Evolutionary conservation across 2,113 vertebrate species (phyloP).

Genomic region (Nestor notabilis): DNA sequence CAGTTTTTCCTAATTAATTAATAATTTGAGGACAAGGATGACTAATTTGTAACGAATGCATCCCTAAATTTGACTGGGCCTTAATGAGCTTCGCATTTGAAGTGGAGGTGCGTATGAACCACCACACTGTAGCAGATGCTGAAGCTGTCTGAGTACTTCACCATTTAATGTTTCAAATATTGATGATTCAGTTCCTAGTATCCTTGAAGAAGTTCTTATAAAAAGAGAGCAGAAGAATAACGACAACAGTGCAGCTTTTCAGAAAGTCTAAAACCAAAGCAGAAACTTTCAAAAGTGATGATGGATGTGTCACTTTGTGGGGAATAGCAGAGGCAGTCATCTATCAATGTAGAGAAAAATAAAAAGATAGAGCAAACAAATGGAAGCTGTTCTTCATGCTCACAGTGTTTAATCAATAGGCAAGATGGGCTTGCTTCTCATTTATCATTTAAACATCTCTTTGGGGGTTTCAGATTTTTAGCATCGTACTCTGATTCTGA

Average conservation of each 20-base stretch:
- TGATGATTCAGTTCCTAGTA: not conserved
- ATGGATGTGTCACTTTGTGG: not conserved
- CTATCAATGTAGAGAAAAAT: not conserved
- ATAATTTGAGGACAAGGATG: not conserved
- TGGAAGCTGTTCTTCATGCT: not conserved
- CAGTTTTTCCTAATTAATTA: not conserved
- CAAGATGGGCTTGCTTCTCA: not conserved
- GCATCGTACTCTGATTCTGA: not conserved
- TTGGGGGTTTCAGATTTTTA: not conserved
- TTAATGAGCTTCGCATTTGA: not conserved
- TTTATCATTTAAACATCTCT: not conserved
- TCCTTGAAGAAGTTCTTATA: not conserved
- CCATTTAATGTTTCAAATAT: not conserved
- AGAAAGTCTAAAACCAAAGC: not conserved
- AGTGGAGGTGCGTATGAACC: not conserved
- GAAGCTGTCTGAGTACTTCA: not conserved
- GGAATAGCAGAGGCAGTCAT: not conserved
- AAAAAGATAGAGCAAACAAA: not conserved
- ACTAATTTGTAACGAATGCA: not conserved
- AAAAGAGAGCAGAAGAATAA: not conserved
- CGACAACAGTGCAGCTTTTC: not conserved
- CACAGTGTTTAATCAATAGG: not conserved
- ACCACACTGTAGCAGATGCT: not conserved
- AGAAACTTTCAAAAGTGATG: not conserved
- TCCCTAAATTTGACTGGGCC: not conserved